Percentiles rank a stretch among this genome's conserved stretches.
These are phyloP conservation scores for Dasyornis broadbenti DNA, from an alignment of 2,113 vertebrate species.

Conservation along the genomic window DNA sequence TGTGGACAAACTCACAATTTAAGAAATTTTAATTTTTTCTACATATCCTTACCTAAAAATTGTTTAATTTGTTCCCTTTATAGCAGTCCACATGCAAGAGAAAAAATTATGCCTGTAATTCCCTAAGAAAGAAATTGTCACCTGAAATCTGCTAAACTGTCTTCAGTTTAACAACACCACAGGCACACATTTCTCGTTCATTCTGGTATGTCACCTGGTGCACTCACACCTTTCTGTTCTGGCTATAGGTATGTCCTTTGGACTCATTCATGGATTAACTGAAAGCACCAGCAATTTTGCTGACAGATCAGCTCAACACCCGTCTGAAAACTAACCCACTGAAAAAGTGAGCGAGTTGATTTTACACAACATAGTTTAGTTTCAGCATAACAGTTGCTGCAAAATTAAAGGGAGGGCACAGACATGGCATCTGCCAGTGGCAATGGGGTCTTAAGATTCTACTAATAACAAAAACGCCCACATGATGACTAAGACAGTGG, in stretches of 20 bases:
- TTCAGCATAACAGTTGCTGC: not conserved
- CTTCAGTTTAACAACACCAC: not conserved
- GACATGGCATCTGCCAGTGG: not conserved
- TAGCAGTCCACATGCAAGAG: not conserved
- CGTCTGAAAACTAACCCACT: not conserved
- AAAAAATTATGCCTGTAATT: not conserved
- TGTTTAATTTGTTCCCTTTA: not conserved
- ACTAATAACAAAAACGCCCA: not conserved
- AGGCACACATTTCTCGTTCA: not conserved
- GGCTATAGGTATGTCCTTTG: not conserved
- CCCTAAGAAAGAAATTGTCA: not conserved
- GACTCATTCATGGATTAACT: not conserved
- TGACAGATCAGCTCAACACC: not conserved
- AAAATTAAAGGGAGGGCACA: not conserved
- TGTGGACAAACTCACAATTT: not conserved
- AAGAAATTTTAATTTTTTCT: not conserved
- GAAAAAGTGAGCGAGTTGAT: not conserved
- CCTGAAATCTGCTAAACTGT: not conserved
- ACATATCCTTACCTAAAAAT: not conserved
- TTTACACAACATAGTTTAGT: not conserved
- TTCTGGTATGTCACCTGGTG: fast-evolving
- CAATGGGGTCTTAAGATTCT: not conserved
- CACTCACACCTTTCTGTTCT: not conserved
- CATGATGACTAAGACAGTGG: not conserved
- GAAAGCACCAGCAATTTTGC: not conserved